Conservation (phyloP, 2,113 vertebrate species). For the Ceyx margarethae region DNA sequence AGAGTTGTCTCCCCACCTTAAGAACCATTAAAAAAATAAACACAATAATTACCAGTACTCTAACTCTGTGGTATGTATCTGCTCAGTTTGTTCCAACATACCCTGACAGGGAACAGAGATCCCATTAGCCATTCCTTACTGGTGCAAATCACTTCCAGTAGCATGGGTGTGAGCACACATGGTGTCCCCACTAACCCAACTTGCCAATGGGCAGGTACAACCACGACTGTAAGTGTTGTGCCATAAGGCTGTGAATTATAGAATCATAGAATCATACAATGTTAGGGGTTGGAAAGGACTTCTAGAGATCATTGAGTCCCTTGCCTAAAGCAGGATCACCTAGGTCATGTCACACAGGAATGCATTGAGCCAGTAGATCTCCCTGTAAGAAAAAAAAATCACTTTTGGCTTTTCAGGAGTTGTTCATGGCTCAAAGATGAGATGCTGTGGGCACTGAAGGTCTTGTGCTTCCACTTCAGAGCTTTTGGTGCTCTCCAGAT, state of each 20-base stretch:
- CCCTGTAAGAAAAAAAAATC: not conserved
- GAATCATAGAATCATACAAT: no score
- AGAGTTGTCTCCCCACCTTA: not conserved
- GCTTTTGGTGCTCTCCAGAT: not conserved
- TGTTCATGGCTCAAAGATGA: not conserved
- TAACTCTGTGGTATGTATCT: not conserved
- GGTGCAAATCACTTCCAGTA: not conserved
- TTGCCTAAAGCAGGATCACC: no score
- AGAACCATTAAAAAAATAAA: not conserved
- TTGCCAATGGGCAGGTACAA: not conserved
- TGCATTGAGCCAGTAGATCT: not conserved
- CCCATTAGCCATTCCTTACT: not conserved
- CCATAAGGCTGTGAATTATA: not conserved
- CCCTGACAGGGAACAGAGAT: not conserved
- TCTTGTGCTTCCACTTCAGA: not conserved
- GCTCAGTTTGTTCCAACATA: not conserved
- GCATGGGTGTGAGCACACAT: accelerated
- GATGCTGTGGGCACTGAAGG: not conserved
- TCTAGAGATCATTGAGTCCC: no score
- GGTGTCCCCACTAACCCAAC: accelerated
- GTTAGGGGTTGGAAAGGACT: no score
- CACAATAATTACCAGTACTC: not conserved
- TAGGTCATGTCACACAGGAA: no score
- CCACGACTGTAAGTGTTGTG: accelerated
- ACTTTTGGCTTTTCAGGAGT: not conserved